Base-by-base conservation (phyloP, 2,888 invertebrate species). In the Ophonus ardosiacus region DNA sequence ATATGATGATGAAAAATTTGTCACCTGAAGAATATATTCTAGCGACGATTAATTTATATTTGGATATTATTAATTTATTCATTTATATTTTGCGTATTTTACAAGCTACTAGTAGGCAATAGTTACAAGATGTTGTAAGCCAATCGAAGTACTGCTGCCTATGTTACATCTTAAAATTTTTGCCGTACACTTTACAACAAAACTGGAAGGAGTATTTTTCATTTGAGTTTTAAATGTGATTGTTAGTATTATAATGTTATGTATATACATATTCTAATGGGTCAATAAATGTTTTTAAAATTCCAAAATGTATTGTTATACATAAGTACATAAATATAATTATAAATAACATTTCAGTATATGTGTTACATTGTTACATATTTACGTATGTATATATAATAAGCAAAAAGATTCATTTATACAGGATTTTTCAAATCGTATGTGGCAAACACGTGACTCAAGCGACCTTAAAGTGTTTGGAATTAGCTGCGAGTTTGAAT, bases 11-110 rank as follows among this genome's bases (percentile, higher is more conserved):
- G 96, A 94, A 94, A 87, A 94, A 93, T 3, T 92, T 96, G 80
- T 96, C 96, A 0, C 95, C 97, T 0, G 97, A 98, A 90, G 97
- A 98, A 89, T 98, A 98, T 91, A 97, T 98, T 88, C 91, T 96
- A 78, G 97, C 97, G 0, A 96, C 97, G 0, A 96, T 97, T 89
- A 96, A 96, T 90, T 92, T 98, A 63, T 98, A 98, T 90, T 93
- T 97, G 92, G 97, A 98, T 89, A 96, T 98, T 85, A 93, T 98
- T 87, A 97, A 97, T 91, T 92, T 97, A 87, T 98, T 98, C 92
- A 89, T 97, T 17, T 94, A 96, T 90, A 95, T 97, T 87, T 92
- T 98, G 84, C 93, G 96, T 86, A 94, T 96, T 87, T 92, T 97
- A 81, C 95, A 94, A 86, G 94, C 94, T 84, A 86, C 93, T 51